phyloP scores from a whole-genome alignment of 2,888 invertebrate species.

The Pheosia tremula region DNA sequence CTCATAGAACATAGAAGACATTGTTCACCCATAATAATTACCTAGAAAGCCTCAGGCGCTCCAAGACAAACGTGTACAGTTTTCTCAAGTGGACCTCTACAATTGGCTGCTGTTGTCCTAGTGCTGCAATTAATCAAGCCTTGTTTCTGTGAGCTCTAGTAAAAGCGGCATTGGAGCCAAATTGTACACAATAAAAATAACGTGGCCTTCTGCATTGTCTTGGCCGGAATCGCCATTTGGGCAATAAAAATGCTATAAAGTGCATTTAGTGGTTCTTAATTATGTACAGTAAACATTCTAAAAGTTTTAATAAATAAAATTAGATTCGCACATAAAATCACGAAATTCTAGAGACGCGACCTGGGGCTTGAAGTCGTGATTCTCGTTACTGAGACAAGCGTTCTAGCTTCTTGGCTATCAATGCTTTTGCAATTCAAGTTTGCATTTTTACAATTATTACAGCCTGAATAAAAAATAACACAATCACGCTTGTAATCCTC shows the following conservation, averaged over 20 bases:
- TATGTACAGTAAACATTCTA: not conserved
- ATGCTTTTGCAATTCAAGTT: no score
- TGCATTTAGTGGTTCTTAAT: not conserved
- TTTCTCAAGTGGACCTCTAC: conserved; percentile 35
- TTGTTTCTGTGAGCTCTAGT: conserved; percentile 16
- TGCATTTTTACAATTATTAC: no score
- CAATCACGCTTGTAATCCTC: no score
- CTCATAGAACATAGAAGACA: not conserved
- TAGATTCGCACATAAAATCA: no score
- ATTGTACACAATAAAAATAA: conserved; percentile 1
- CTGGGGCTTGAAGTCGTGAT: no score
- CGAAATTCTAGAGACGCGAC: no score
- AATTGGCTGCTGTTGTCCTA: conserved; percentile 25
- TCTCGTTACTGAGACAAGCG: no score
- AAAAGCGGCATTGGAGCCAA: conserved; percentile 3
- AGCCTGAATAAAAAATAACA: no score
- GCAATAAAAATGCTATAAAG: not conserved
- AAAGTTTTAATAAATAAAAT: no score
- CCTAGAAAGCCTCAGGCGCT: conserved; percentile 29
- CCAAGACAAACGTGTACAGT: conserved; percentile 44
- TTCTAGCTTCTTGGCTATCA: no score
- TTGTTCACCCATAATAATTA: not conserved
- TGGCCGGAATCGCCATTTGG: not conserved
- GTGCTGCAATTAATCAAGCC: conserved; percentile 30
- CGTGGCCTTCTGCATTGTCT: not conserved